Evolutionary conservation across 2,113 vertebrate species (phyloP).

Genomic region (Barnardius zonarius): DNA sequence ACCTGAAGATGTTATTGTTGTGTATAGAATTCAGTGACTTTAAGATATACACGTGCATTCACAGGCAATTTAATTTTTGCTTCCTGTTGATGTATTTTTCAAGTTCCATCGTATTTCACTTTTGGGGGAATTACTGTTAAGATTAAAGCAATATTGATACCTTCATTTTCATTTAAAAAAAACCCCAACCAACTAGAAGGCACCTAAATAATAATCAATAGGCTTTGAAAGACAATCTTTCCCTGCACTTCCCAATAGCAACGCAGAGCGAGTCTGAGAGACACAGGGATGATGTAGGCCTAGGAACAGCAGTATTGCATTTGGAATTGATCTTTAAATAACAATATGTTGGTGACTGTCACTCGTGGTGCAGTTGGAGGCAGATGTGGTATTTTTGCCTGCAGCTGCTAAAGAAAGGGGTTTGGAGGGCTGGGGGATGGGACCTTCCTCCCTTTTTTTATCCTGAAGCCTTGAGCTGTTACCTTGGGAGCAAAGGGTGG

Average conservation of each 20-base stretch:
- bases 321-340: constrained; percentile 63
- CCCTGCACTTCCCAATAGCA: neutral
- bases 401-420: constrained; percentile 63
- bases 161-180: neutral
- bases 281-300: neutral
- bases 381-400: constrained; percentile 62
- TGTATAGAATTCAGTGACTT: neutral
- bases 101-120: neutral
- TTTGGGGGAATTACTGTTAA: constrained; percentile 11
- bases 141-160: constrained; percentile 18
- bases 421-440: constrained; percentile 56
- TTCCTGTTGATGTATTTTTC: constrained; percentile 4
- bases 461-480: constrained; percentile 57
- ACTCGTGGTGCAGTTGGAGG: constrained; percentile 33
- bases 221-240: constrained; percentile 14
- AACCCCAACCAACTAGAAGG: neutral
- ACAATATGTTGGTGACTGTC: constrained; percentile 56
- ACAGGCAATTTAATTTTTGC: constrained; percentile 25
- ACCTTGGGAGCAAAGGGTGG: constrained; percentile 61
- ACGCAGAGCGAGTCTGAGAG: neutral
- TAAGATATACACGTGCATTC: neutral
- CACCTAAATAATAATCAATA: constrained; percentile 48
- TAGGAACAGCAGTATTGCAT: neutral
- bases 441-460: constrained; percentile 43
- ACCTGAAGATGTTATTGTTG: neutral